Evolutionary conservation across 2,113 vertebrate species (phyloP), one percentile per base, ranked within the genome.

Genomic region (Fulica atra): DNA sequence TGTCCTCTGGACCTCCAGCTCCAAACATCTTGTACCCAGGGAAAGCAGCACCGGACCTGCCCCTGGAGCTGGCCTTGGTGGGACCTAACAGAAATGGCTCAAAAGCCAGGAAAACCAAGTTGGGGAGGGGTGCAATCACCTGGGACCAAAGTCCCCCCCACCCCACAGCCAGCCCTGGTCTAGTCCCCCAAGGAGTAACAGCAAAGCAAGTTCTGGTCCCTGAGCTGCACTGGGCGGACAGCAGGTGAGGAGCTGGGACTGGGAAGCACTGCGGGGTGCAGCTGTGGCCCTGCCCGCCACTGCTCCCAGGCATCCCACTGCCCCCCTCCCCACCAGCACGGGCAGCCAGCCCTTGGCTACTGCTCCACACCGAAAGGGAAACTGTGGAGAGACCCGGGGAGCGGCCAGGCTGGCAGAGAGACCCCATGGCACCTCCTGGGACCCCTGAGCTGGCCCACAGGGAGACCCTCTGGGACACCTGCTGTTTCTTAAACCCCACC

Each of bases 381-480:
- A 20, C 59, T 33, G 44, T 2, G 10, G 16, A 40, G 42, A 81
- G 40, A 44, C 21, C 46, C 35, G n/a, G 42, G 36, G n/a, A 92
- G 71, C 0, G 0, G 25, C 64, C 64, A 46, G 29, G 69, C 3
- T 3, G 35, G 56, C 50, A 29, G 38, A 0, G 0, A 84, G 54
- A 81, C 35, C 44, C 31, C 65, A 38, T 0, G 0, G 60, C 25
- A 61, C 56, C 61, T 66, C 59, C 61, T 57, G 44, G 24, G 31
- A 36, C 21, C 25, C 16, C 17, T 2, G 4, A 48, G 26, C 25
- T 72, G 57, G 19, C 69, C 10, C 16, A 10, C 11, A 6, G n/a
- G 57, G 57, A 74, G 36, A 33, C 5, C 0, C 5, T 66, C 24
- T 51, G 50, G n/a, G 44, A 63, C 60, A 0, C 0, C 38, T 4